A percentile compares a stretch with the other conserved stretches of the same genome.
Evolutionary conservation across 2,888 invertebrate species (phyloP).

Genomic region (Leucoma salicis): DNA sequence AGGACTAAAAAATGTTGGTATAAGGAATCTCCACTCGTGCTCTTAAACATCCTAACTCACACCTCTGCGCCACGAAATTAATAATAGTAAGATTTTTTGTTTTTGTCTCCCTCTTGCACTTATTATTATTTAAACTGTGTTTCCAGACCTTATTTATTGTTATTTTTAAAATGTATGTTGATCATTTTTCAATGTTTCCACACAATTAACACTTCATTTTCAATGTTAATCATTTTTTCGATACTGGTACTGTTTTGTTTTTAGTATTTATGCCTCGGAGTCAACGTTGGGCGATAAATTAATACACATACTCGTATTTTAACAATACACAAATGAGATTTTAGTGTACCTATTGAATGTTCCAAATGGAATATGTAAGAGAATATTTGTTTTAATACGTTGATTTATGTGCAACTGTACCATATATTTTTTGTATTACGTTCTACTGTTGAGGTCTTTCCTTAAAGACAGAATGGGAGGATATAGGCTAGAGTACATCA

Average conservation of each 20-base stretch:
- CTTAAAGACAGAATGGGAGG: too few species aligned
- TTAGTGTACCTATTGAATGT: conserved; percentile 25
- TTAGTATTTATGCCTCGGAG: conserved; percentile 52
- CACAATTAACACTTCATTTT: conserved; percentile 81
- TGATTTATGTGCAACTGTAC: neutral
- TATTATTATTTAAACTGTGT: conserved; percentile 82
- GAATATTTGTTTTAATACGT: neutral
- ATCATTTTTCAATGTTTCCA: conserved; percentile 81
- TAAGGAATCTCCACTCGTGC: conserved; percentile 41
- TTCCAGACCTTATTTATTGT: conserved; percentile 78
- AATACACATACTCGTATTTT: conserved; percentile 46
- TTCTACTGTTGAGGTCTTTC: too few species aligned
- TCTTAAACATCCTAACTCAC: conserved; percentile 69
- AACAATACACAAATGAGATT: conserved; percentile 49
- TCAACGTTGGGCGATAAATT: conserved; percentile 47
- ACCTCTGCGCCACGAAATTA: conserved; percentile 77
- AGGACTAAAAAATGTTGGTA: conserved; percentile 7
- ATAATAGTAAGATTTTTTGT: conserved; percentile 80
- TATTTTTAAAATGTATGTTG: conserved; percentile 82
- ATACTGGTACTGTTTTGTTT: conserved; percentile 53
- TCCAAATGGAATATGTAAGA: conserved; percentile 3
- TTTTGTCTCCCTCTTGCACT: conserved; percentile 75
- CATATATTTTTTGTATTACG: too few species aligned
- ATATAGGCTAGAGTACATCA: too few species aligned
- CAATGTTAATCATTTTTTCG: conserved; percentile 72